Evolutionary conservation across 2,113 vertebrate genomes (phyloP), one percentile per base, ranked within the genome.

Genomic region (Oreochromis spilurus): DNA sequence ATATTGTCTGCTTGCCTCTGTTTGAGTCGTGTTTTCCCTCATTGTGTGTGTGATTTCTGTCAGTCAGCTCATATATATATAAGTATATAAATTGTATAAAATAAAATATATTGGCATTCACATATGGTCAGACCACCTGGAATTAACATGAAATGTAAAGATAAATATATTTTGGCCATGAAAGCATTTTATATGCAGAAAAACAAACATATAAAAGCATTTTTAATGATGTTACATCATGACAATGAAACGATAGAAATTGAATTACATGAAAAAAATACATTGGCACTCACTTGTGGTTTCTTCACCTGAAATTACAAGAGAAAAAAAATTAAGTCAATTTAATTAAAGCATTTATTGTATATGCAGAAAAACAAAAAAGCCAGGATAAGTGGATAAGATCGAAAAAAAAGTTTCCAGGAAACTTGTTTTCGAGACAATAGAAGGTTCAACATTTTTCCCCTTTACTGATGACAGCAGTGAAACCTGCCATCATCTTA

Each of bases 241-340:
- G 13, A 58, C 54, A 60, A 16, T 58, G 26, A 58, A 58, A 60
- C 3, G 0, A 60, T 1, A 43, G 2, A 17, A 40, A 53, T 14
- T 16, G 14, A 43, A 10, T 53, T 21, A n/a, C 19, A n/a, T 53
- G 7, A n/a, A 40, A 38, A 53, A 53, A n/a, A 53, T 53, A 9
- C 8, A n/a, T 4, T 52, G 7, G 12, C 13, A 34, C 84, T 67
- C 1, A 67, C 58, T 0, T 21, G 10, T 11, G 3, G 3, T 12
- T 12, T 4, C 2, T 1, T 36, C 1, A 90, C 77, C 90, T 91
- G 79, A 0, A 93, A 92, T 82, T 5, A 65, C 6, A 79, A 29
- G 14, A 43, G 5, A 26, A n/a, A 43, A 43, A 70, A 79, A 17
- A 52, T 4, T 84, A 40, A 83, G 60, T 83, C 1, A 19, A 34